Evolutionary conservation across 1,140 invertebrate species (phyloP), one percentile per base, ranked within the genome.

Genomic region (Zelostemma sp.): DNA sequence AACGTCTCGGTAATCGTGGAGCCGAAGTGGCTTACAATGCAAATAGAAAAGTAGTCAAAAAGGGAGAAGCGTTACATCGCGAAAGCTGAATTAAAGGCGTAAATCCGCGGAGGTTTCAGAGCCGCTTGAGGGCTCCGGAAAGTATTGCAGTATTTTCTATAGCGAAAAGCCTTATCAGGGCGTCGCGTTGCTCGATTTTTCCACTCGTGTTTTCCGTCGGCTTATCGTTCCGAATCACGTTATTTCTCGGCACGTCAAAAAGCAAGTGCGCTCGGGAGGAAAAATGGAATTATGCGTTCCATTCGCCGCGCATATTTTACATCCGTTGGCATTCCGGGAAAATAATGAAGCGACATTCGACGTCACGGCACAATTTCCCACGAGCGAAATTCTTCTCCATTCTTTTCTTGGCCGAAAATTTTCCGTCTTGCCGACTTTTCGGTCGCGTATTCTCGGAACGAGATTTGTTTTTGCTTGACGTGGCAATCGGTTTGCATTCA

Each of bases 1-100:
- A 61, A 47, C 54, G 35, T 38, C 53, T 54, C 35, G 48, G 50
- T 64, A 64, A 64, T 57, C 47, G 21, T 8, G 35, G 38, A 50
- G 35, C 54, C 25, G 17, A 55, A 49, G 38, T 63, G 38, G 38
- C 49, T 55, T 56, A 56, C 45, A 63, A 63, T 41, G 40, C 40
- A 41, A 41, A 41, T 41, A 41, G 40, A 41, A 12, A 41, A 6
- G 40, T 41, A 41, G 40, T 41, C n/a, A 41, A 41, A 14, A 38
- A 38, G 12, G 15, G 46, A 56, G 53, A 6, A 12, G 19, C 33
- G 21, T 48, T 54, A 47, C 41, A 21, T 19, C 15, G 45, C 51
- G 45, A 19, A 41, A 16, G 19, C 15, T 6, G 45, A 59, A 59
- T 55, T 66, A 60, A 59, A 47, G 56, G 58, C 25, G 43, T 50